Evolutionary conservation across 2,888 invertebrate species (phyloP), one percentile per base, ranked within the genome.

Genomic region (Mycogona germanica): DNA sequence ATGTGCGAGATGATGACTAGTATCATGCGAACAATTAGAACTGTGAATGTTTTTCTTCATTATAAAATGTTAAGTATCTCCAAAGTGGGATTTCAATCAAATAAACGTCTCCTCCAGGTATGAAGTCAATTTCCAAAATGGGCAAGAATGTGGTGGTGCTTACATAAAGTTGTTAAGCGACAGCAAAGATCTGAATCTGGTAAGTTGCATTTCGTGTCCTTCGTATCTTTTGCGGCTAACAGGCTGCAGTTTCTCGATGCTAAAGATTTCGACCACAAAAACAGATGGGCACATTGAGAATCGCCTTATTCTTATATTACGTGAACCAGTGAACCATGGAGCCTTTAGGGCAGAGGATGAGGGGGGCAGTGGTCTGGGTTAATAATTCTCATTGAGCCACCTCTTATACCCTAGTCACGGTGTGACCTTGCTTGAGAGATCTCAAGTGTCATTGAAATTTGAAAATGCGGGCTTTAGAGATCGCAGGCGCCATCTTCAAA

Each of bases 101-200:
- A n/a, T n/a, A n/a, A n/a, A n/a, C n/a, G n/a, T n/a, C n/a, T n/a
- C n/a, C n/a, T n/a, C 53, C 47, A 74, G 74, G 57, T 75, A 75
- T 64, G 75, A 76, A 61, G 75, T 75, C 2, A 72, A 73, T 57
- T 84, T 93, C 59, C 82, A 97, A 79, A 91, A 93, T 65, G 96
- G 95, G 1, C 93, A 95, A 73, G 96, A 96, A 70, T 98, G 98
- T 71, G 98, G 98, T 44, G 98, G 98, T 9, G 93, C 96, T 7
- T 98, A 99, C 70, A 73, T 98, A 47, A 98, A 98, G 72, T 76
- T 99, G 44, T 73, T 98, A 19, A 85, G 87, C 12, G 76, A 81
- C 26, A 80, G 82, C 53, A 74, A 78, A 42, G 75, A 79, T 45
- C 71, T 78, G 30, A 77, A 79, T 66, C 75, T 95, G 66, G 70